These are phyloP conservation scores for Pogoniulus pusillus DNA, from an alignment of 2,797 vertebrate species.

Conservation along the genomic window DNA sequence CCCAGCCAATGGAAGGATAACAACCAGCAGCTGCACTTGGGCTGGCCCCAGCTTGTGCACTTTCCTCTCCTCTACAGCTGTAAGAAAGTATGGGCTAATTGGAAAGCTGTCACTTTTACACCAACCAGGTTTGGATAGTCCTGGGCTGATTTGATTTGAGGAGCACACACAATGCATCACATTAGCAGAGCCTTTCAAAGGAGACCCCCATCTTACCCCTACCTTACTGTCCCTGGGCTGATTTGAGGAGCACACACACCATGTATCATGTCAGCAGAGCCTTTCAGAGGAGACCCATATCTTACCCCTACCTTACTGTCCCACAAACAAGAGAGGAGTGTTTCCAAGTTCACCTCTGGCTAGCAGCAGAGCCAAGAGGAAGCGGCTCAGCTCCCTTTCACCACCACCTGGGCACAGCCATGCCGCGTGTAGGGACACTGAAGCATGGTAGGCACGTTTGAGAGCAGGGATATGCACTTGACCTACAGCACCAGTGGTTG, in stretches of 20 bases:
- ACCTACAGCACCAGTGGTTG: fast-evolving
- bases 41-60: fast-evolving
- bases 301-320: background rate
- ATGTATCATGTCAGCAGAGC: fast-evolving
- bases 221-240: background rate
- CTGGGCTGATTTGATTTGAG: background rate
- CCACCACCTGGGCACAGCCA: background rate
- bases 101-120: background rate
- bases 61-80: background rate
- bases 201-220: background rate
- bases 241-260: background rate
- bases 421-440: fast-evolving
- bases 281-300: background rate
- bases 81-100: background rate
- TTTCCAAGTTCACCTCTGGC: background rate
- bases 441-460: fast-evolving
- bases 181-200: background rate
- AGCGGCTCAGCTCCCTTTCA: background rate
- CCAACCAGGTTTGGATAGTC: background rate
- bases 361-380: background rate
- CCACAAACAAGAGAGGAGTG: fast-evolving
- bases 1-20: fast-evolving
- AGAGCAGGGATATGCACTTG: background rate
- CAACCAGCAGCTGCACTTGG: fast-evolving
- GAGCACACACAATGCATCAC: fast-evolving